phyloP scores from a whole-genome alignment of 2,113 vertebrate species.

The Dromas ardeola region DNA sequence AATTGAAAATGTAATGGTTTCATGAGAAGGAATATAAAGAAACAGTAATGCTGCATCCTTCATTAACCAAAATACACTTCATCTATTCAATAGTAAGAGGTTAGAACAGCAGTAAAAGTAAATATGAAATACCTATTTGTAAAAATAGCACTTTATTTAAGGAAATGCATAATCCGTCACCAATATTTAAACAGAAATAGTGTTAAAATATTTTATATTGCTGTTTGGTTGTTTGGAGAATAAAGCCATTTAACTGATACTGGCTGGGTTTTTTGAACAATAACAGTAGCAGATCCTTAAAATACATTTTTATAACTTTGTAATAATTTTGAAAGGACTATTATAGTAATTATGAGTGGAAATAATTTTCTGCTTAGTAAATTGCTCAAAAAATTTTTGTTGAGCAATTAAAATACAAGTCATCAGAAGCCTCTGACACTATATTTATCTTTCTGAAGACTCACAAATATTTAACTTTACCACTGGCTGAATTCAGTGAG shows the following conservation, averaged over 20 bases:
- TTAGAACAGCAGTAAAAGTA: slow-evolving; percentile 8
- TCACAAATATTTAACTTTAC: neutral
- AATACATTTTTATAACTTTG: neutral
- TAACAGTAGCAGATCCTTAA: neutral
- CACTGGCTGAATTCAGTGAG: neutral
- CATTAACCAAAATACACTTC: neutral
- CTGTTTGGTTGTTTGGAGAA: neutral
- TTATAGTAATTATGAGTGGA: neutral
- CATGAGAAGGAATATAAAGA: neutral
- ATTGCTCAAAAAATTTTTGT: neutral
- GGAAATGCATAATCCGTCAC: slow-evolving; percentile 1
- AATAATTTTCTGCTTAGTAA: neutral
- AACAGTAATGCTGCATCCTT: neutral
- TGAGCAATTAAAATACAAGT: neutral
- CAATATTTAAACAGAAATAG: slow-evolving; percentile 38
- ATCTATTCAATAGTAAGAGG: neutral
- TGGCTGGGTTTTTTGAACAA: neutral
- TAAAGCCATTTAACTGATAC: neutral
- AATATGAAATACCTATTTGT: slow-evolving; percentile 12
- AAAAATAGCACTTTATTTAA: slow-evolving; percentile 58
- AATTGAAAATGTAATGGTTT: neutral
- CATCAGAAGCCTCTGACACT: neutral
- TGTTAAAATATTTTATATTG: slow-evolving; percentile 44
- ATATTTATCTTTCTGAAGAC: neutral
- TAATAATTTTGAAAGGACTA: neutral